Evolutionary conservation across 2,797 vertebrate species (phyloP).

Genomic region (Gephyroberyx darwinii): DNA sequence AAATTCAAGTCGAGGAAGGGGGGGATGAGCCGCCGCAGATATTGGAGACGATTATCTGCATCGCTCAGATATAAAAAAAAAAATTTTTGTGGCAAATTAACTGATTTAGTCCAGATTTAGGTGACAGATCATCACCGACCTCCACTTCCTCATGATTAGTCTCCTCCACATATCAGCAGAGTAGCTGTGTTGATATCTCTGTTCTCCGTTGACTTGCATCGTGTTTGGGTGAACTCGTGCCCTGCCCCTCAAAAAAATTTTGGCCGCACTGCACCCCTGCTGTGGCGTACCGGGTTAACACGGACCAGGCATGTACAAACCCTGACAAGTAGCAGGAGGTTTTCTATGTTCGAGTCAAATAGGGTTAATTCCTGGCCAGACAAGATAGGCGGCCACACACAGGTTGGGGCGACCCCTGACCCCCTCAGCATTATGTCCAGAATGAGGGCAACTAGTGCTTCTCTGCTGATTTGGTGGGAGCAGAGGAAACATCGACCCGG

Average conservation of each 20-base stretch:
- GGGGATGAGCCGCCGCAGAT: no score
- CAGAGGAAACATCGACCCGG: constrained; percentile 52
- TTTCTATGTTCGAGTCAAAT: constrained; percentile 45
- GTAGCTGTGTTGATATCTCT: neutral
- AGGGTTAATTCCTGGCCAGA: constrained; percentile 47
- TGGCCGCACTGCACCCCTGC: neutral
- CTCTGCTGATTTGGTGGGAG: constrained; percentile 54
- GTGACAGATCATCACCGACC: no score
- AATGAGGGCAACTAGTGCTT: constrained; percentile 30
- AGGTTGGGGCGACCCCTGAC: constrained; percentile 57
- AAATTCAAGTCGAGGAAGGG: constrained; percentile 2
- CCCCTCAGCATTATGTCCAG: constrained; percentile 41
- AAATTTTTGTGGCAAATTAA: no score
- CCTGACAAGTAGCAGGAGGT: constrained; percentile 9
- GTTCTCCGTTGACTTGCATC: neutral
- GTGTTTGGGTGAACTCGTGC: neutral
- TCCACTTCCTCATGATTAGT: no score
- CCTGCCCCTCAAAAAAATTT: neutral
- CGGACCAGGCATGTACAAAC: no score
- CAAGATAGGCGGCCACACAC: constrained; percentile 34
- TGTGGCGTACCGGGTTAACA: neutral
- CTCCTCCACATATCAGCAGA: no score
- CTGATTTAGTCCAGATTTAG: no score
- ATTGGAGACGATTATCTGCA: no score
- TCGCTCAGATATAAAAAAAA: no score